Evolutionary conservation across 2,888 invertebrate genomes (phyloP).

Genomic region (Melanostoma mellinum): DNA sequence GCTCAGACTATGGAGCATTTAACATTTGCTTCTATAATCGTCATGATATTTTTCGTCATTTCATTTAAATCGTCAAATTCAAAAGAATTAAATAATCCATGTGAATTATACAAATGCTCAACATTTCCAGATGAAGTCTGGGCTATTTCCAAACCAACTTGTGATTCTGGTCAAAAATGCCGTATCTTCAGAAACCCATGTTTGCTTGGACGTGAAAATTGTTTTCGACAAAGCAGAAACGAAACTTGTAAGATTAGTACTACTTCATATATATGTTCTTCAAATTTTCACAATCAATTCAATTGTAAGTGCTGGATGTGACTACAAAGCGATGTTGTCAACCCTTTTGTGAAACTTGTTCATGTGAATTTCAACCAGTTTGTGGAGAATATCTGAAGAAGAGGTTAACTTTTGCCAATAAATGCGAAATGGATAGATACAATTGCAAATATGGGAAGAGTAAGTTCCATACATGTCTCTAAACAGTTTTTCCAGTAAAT

Average conservation of each 20-base stretch:
- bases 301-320: no score
- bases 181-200: conserved; percentile 48
- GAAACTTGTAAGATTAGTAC: not conserved
- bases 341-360: not conserved
- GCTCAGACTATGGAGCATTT: no score
- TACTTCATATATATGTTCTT: not conserved
- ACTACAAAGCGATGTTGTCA: not conserved
- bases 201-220: conserved; percentile 40
- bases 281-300: no score
- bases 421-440: not conserved
- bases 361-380: accelerated
- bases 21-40: no score
- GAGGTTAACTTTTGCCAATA: not conserved
- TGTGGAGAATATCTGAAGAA: not conserved
- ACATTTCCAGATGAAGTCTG: not conserved
- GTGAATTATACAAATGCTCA: not conserved
- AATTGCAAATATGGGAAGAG: not conserved
- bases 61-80: no score
- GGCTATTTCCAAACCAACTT: not conserved
- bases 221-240: conserved; percentile 35
- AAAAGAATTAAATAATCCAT: no score
- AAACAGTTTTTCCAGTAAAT: not conserved
- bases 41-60: no score
- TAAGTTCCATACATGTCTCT: not conserved
- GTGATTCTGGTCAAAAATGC: conserved; percentile 28